Evolutionary conservation across 2,888 invertebrate genomes (phyloP), one percentile per base, ranked within the genome.

Genomic region (Philaethria dido): DNA sequence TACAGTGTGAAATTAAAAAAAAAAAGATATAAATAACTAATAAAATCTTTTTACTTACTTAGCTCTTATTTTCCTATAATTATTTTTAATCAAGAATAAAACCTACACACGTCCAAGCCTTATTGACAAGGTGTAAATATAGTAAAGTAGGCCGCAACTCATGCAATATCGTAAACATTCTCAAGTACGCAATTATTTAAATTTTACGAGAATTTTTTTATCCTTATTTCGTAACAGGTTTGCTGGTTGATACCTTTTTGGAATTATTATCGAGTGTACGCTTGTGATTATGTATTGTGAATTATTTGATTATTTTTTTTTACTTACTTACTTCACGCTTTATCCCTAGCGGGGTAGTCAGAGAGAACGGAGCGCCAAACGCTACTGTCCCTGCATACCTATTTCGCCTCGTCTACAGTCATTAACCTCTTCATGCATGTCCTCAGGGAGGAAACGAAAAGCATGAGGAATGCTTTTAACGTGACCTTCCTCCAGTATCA

Each of bases 161-260:
- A 62, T 63, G 57, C 59, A 67, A 64, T 59, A 33, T 63, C 63
- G 66, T 64, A 69, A 69, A 69, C 54, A 66, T 44, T 52, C 29
- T 39, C 63, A 55, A 48, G 59, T 60, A 55, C 66, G 57, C 44
- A 67, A 64, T 67, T 67, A 69, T 67, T 67, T 57, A 57, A 64
- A 50, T 64, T 64, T 63, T 48, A 64, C 44, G 52, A 36, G 39
- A 64, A 61, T 64, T 54, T 64, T 63, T 63, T 62, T 50, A 33
- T 57, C 61, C 50, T 25, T 60, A 64, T 67, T 64, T 57, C 16
- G 48, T 16, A 67, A 66, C 67, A 61, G 45, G 67, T 69, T 44
- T 20, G 22, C 16, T n/a, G 42, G 22, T 42, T n/a, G 42, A 42
- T 42, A 42, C 66, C 59, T 63, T 66, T 66, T 62, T 52, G 22